Conservation (phyloP, 37 sponge, comb jelly and placozoan species). For the Aphrocallistes beatrix region DNA sequence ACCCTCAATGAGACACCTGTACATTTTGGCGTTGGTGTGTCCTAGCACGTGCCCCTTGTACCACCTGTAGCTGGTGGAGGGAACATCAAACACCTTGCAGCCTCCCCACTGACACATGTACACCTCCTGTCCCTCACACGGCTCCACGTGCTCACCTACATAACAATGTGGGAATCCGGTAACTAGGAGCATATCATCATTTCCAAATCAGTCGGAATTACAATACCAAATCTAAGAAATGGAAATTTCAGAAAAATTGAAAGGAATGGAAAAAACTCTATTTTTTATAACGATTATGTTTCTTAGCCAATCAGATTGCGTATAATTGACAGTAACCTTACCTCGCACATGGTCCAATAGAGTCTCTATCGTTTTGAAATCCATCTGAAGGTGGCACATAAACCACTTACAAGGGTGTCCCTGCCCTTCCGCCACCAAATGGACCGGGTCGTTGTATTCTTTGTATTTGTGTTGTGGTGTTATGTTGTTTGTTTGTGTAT, state of each 20-base stretch:
- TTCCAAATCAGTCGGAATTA: too few species aligned
- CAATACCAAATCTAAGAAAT: too few species aligned
- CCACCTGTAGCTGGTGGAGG: background rate
- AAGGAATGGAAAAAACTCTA: too few species aligned
- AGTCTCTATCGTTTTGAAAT: background rate
- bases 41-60: background rate
- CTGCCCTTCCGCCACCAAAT: too few species aligned
- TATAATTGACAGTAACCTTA: too few species aligned
- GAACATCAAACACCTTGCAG: background rate
- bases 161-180: too few species aligned
- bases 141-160: background rate
- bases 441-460: too few species aligned
- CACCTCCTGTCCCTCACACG: background rate
- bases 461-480: too few species aligned
- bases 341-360: background rate
- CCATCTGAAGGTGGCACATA: background rate
- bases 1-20: background rate
- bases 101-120: background rate
- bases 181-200: too few species aligned
- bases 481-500: background rate
- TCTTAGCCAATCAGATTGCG: too few species aligned
- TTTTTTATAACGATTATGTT: too few species aligned
- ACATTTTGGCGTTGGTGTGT: background rate
- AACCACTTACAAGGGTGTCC: background rate
- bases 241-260: too few species aligned